Evolutionary conservation across 2,113 vertebrate genomes (phyloP).

Genomic region (Motacilla alba): DNA sequence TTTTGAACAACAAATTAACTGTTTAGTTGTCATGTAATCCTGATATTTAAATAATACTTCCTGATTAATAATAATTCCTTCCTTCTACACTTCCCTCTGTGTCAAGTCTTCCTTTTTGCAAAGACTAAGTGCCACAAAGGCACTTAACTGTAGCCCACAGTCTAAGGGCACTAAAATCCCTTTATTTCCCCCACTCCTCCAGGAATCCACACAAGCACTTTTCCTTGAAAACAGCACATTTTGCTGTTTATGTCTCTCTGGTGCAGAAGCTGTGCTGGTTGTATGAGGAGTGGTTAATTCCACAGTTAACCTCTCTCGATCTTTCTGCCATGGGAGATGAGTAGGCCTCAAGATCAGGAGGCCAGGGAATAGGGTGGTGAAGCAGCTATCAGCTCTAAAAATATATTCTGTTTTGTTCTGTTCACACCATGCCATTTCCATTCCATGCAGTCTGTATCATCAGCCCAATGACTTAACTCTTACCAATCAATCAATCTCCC

Average conservation of each 20-base stretch:
- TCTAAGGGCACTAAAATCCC: background rate
- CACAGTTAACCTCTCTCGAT: slow-evolving; percentile 25
- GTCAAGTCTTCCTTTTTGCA: background rate
- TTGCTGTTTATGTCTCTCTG: slow-evolving; percentile 5
- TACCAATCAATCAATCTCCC: background rate
- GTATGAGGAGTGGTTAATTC: slow-evolving; percentile 18
- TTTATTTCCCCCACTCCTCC: background rate
- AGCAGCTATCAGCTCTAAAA: background rate
- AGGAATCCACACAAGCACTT: background rate
- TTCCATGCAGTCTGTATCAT: background rate
- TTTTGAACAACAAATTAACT: background rate
- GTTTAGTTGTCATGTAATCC: background rate
- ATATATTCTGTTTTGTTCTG: background rate
- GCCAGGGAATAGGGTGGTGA: slow-evolving; percentile 1
- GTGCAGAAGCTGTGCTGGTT: background rate
- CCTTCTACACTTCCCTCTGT: background rate
- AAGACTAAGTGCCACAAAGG: background rate
- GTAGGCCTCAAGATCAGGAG: background rate
- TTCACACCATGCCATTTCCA: background rate
- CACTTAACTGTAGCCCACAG: background rate
- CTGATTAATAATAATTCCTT: background rate
- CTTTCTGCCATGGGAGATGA: background rate
- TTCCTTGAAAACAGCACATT: background rate
- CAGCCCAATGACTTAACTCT: background rate
- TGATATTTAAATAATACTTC: background rate